phyloP scores from a whole-genome alignment of 2,888 invertebrate species.

The Melangyna quadrimaculata region DNA sequence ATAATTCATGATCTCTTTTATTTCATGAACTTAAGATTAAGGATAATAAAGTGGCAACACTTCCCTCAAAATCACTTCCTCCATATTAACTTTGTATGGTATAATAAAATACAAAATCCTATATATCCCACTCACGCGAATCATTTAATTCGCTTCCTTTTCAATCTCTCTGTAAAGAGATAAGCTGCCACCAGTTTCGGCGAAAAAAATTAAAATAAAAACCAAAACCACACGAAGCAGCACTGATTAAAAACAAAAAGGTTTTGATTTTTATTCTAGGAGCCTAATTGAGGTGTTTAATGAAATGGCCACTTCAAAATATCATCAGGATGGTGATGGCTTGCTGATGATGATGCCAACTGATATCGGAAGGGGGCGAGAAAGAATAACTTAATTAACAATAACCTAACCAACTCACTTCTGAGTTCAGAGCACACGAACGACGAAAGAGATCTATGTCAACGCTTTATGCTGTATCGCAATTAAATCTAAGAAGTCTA shows the following conservation, averaged over 20 bases:
- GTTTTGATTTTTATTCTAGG: slow-evolving; percentile 53
- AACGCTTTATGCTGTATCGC: slow-evolving; percentile 31
- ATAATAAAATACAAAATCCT: neutral
- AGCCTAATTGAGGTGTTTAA: slow-evolving; percentile 69
- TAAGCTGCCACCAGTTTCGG: slow-evolving; percentile 34
- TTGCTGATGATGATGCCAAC: neutral
- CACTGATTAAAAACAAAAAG: slow-evolving; percentile 16
- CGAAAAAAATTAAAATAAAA: neutral
- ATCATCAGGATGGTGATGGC: neutral
- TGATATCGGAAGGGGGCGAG: neutral
- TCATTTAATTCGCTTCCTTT: slow-evolving; percentile 28
- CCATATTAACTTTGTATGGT: neutral
- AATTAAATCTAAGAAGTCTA: slow-evolving; percentile 39
- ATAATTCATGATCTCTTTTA: too few relatives aligned
- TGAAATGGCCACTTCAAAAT: slow-evolving; percentile 55
- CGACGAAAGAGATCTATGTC: slow-evolving; percentile 31
- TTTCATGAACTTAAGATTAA: too few relatives aligned
- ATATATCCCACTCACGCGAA: slow-evolving; percentile 11
- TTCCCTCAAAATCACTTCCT: neutral
- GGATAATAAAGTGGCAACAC: neutral
- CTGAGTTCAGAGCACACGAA: slow-evolving; percentile 6
- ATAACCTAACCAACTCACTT: slow-evolving; percentile 65
- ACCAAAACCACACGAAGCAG: neutral
- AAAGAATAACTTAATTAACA: slow-evolving; percentile 58
- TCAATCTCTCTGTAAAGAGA: slow-evolving; percentile 24